phyloP scores from a whole-genome alignment of 2,113 vertebrate species.

The Istiophorus platypterus region DNA sequence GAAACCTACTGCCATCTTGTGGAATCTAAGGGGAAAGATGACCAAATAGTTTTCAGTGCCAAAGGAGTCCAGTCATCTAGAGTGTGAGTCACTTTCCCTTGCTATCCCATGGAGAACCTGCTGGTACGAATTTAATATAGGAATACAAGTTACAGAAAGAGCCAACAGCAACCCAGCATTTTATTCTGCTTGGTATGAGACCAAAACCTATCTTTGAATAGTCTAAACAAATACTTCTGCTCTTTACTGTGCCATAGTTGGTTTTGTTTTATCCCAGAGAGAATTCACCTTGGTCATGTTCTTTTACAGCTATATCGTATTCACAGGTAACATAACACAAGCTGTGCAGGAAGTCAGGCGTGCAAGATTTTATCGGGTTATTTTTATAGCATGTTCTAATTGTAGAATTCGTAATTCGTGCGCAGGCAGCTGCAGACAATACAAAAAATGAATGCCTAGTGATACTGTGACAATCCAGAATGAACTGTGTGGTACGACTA shows the following conservation, averaged over 20 bases:
- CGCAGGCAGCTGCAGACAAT: constrained; percentile 24
- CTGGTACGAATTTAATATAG: background rate
- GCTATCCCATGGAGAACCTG: background rate
- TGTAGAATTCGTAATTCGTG: constrained; percentile 9
- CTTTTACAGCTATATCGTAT: background rate
- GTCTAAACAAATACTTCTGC: background rate
- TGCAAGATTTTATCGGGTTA: constrained; percentile 1
- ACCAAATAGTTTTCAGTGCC: background rate
- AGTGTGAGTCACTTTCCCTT: background rate
- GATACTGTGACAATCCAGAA: constrained; percentile 29
- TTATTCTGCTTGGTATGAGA: background rate
- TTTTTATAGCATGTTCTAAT: constrained; percentile 13
- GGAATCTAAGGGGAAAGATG: constrained; percentile 26
- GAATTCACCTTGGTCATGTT: background rate
- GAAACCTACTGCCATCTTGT: constrained; percentile 79
- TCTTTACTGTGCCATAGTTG: background rate
- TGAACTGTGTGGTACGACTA: constrained; percentile 16
- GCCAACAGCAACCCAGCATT: background rate
- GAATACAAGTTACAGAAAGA: background rate
- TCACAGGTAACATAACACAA: background rate
- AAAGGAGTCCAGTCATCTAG: background rate
- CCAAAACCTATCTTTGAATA: background rate
- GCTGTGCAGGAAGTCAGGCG: background rate
- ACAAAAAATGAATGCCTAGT: background rate
- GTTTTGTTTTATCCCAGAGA: background rate